phyloP scores from a whole-genome alignment of 2,113 vertebrate genomes.

The Proterorhinus semilunaris region DNA sequence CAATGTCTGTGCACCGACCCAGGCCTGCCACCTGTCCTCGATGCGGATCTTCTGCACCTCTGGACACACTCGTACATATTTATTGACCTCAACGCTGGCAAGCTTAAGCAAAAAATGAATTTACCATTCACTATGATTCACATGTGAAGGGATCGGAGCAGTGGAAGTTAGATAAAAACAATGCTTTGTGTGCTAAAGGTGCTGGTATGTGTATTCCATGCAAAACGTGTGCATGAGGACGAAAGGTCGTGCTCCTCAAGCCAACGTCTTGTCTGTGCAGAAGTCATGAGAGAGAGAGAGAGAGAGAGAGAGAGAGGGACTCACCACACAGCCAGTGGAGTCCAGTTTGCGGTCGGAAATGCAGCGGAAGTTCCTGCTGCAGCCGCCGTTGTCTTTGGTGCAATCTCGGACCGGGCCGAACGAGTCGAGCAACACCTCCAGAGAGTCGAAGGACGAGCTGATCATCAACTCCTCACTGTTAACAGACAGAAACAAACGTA shows the following conservation, averaged over 20 bases:
- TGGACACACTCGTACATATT: constrained; percentile 37
- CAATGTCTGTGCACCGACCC: constrained; percentile 2
- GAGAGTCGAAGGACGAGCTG: constrained; percentile 95
- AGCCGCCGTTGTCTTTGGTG: constrained; percentile 93
- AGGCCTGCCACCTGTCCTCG: constrained; percentile 40
- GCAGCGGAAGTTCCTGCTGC: constrained; percentile 97
- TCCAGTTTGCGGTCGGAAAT: constrained; percentile 96
- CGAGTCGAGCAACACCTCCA: constrained; percentile 96
- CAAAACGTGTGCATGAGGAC: not conserved
- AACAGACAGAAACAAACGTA: not conserved
- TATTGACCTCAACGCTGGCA: constrained; percentile 23
- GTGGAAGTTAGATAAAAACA: constrained; percentile 17
- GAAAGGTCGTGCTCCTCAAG: not conserved
- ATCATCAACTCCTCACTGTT: constrained; percentile 97
- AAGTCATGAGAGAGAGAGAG: not conserved
- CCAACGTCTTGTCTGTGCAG: not conserved
- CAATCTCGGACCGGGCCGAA: constrained; percentile 96
- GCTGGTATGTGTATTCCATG: not conserved
- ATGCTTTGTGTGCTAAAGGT: not conserved
- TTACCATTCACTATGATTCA: constrained; percentile 13
- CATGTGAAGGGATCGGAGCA: not conserved
- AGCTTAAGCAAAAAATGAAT: constrained; percentile 6
- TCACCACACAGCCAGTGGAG: constrained; percentile 93
- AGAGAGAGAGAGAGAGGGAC: constrained; percentile 63
- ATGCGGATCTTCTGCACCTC: constrained; percentile 30